Base-by-base conservation (phyloP, 2,113 vertebrate genomes). In the Cyanistes caeruleus region DNA sequence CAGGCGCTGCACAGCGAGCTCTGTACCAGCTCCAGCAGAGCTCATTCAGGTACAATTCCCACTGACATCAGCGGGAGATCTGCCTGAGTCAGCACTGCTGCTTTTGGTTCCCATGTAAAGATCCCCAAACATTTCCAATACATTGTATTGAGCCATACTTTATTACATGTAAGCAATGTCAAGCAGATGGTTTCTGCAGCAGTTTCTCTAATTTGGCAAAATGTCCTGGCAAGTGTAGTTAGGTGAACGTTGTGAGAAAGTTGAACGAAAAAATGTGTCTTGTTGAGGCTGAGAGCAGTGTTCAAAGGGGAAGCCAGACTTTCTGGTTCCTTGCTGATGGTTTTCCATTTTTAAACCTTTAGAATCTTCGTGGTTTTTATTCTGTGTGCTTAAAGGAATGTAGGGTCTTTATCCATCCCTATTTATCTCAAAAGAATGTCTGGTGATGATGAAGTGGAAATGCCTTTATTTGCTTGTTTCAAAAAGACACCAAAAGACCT, bases 111-210 rank as follows among this genome's bases (percentile, higher is more conserved):
- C 96, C 95, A 96, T 81, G 96, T 78, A 64, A 41, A 92, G 90
- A 68, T 75, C 68, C 87, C 87, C 88, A 95, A 89, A 96, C 92
- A 86, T 96, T 96, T 96, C 96, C 96, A 97, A 80, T 76, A 91
- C 84, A 48, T 6, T 80, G 84, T 65, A 24, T 53, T 10, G 62
- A 87, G 81, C 33, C 17, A 65, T 84, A 27, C 69, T 91, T 94
- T 58, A 72, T 93, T 70, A 33, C 46, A 87, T 75, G 81, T 93
- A 76, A 94, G 84, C 89, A 52, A 76, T 73, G 84, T 90, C 81
- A 62, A 93, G 89, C 95, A 96, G 92, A 96, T 96, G 93, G 85
- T 92, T 95, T 89, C 93, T 96, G 88, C 92, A 93, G 95, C 90
- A 89, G 84, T 87, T 94, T 94, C 90, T 87, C 60, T 86, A 39